phyloP scores from a whole-genome alignment of 2,113 vertebrate species.

The Scalopus aquaticus region DNA sequence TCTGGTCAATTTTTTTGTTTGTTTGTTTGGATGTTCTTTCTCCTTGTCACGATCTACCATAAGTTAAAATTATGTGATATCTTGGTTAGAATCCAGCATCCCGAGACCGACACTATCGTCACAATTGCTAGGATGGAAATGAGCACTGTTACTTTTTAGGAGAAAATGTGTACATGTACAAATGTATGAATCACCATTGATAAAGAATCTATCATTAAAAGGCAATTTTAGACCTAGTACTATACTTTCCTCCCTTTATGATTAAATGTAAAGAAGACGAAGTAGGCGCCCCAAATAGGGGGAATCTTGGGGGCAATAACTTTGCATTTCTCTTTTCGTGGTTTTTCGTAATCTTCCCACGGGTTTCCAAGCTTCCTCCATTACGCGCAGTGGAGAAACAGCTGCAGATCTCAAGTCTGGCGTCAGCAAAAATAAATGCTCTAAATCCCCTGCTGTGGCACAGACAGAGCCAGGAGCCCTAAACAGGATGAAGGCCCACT shows the following conservation, averaged over 20 bases:
- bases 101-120: neutral
- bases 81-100: neutral
- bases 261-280: slow-evolving; percentile 1
- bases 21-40: neutral
- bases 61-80: neutral
- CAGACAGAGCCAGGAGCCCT: neutral
- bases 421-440: neutral
- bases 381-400: neutral
- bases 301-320: neutral
- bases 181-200: neutral
- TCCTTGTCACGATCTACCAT: neutral
- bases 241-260: neutral
- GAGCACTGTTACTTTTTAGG: neutral
- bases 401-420: neutral
- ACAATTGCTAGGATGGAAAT: neutral
- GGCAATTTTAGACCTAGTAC: neutral
- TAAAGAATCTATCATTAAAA: neutral
- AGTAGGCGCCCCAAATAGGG: neutral
- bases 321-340: neutral
- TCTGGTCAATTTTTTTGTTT: neutral
- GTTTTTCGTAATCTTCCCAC: neutral
- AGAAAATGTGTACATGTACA: neutral
- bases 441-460: neutral
- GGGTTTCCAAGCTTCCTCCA: neutral
- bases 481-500: neutral